Evolutionary conservation across 2,797 vertebrate species (phyloP), one percentile per base, ranked within the genome.

Genomic region (Bradypus variegatus): DNA sequence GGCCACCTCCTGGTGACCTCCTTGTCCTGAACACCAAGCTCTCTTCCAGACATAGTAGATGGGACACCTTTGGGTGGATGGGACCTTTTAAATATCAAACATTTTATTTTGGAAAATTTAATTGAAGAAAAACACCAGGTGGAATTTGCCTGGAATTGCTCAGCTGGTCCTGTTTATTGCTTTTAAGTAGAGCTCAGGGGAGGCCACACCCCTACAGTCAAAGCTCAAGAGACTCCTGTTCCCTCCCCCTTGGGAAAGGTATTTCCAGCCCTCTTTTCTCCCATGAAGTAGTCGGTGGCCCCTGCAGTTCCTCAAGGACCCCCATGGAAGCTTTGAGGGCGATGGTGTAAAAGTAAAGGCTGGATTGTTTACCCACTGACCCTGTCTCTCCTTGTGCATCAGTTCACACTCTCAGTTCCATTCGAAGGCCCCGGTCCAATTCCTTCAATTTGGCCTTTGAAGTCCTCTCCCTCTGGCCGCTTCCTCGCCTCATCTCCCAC

Each of bases 181-280:
- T 58, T 91, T 58, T 38, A 83, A 72, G 48, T 70, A 55, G 73
- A 41, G 11, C 64, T 18, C 48, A 9, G n/a, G 67, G 70, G 70
- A 92, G 38, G 48, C 85, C 86, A 86, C 89, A 94, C 94, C 94
- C 92, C 82, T 38, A 3, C 38, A 45, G 62, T 27, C 31, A 67
- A 69, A 55, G 60, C 88, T 77, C n/a, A 12, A 48, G 21, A 19
- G 45, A 27, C 27, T 45, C 23, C 15, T 33, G 10, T 4, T 13
- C 75, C 53, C 31, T 8, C 5, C 6, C 69, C 62, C 65, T 27
- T 5, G 38, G 80, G 65, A 27, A 2, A 23, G 58, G 31, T 65
- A 3, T 31, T 10, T 62, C 7, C 67, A n/a, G 64, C 23, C 41
- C 31, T 29, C 9, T 53, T 33, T 60, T 25, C 16, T 23, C 45